Evolutionary conservation across 64 coral and sea anemone genomes (phyloP).

Genomic region (Platygyra sinensis): DNA sequence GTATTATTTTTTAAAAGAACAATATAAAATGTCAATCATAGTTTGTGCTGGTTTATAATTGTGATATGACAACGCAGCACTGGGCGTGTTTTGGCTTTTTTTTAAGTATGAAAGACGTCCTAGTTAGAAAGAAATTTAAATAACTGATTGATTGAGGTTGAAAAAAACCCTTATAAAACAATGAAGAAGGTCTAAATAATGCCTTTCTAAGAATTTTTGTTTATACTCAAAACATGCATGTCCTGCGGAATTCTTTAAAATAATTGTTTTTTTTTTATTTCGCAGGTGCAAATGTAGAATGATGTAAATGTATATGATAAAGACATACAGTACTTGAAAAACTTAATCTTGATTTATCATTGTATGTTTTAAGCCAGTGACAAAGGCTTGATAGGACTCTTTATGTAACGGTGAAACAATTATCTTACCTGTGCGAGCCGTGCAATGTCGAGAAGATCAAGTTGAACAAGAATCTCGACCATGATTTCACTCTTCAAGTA

Average conservation of each 20-base stretch:
- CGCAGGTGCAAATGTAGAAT: neutral
- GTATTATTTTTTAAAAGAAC: no score
- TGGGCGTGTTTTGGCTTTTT: no score
- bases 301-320: no score
- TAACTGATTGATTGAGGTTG: no score
- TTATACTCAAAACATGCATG: neutral
- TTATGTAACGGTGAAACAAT: neutral
- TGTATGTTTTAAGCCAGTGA: neutral
- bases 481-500: constrained; percentile 17
- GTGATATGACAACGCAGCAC: no score
- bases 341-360: no score
- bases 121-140: no score
- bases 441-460: constrained; percentile 18
- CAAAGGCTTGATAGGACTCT: neutral
- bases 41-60: no score
- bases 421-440: constrained; percentile 26
- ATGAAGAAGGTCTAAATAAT: neutral
- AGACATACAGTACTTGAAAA: no score
- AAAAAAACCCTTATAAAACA: neutral
- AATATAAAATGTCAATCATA: no score
- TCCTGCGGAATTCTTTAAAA: neutral
- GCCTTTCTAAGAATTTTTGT: neutral
- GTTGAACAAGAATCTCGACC: constrained; percentile 8
- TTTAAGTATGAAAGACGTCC: no score
- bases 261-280: neutral